These are phyloP conservation scores for Macropus fuliginosus DNA, from an alignment of 2,797 vertebrate species.

Conservation along the genomic window DNA sequence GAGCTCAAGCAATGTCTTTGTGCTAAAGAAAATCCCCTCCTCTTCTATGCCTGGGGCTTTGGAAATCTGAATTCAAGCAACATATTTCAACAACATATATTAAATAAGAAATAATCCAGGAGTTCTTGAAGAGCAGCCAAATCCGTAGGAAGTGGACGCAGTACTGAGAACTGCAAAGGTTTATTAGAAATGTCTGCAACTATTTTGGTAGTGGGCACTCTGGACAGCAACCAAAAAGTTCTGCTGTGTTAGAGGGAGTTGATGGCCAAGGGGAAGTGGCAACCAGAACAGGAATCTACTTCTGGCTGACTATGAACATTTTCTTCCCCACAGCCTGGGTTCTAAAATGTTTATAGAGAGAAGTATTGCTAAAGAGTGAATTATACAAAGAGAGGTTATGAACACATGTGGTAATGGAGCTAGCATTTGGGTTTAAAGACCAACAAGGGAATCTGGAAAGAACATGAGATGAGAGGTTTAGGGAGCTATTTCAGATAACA, in stretches of 20 bases:
- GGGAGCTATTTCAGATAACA: conserved; percentile 11
- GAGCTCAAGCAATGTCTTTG: conserved; percentile 46
- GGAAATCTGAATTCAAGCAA: conserved; percentile 50
- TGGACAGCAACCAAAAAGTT: conserved; percentile 55
- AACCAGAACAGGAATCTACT: conserved; percentile 64
- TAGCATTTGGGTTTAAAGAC: conserved; percentile 70
- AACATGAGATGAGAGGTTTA: conserved; percentile 61
- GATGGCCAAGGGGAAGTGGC: conserved; percentile 70
- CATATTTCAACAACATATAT: conserved; percentile 18
- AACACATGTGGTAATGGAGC: conserved; percentile 68
- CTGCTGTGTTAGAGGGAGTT: conserved; percentile 24
- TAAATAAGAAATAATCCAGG: conserved; percentile 68
- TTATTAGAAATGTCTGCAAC: conserved; percentile 66
- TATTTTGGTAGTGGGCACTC: conserved; percentile 66
- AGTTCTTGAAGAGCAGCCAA: conserved; percentile 63
- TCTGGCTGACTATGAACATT: conserved; percentile 72
- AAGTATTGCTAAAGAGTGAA: conserved; percentile 71
- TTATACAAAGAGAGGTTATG: conserved; percentile 67
- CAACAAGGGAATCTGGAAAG: conserved; percentile 70
- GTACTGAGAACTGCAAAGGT: conserved; percentile 47
- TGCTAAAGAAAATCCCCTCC: conserved; percentile 59
- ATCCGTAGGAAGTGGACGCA: conserved; percentile 50
- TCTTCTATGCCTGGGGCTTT: conserved; percentile 43
- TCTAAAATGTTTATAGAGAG: conserved; percentile 77
- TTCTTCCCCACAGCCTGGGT: conserved; percentile 63